Conservation (phyloP, 1,140 invertebrate species). For the Cephus cinctus region DNA sequence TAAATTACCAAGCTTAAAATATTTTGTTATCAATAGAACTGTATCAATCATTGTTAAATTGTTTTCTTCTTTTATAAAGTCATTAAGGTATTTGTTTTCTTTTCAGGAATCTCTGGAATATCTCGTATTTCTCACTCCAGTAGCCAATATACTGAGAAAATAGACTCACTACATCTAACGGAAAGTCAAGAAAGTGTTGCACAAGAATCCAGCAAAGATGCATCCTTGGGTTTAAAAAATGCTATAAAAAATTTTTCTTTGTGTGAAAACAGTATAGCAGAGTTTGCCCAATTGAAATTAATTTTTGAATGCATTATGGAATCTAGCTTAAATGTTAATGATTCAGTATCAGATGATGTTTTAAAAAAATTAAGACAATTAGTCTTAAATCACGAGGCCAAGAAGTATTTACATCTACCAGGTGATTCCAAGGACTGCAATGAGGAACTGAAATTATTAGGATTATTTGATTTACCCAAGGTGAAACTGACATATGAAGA, state of each 20-base stretch:
- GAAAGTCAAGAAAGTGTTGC: conserved; percentile 15
- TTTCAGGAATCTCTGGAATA: conserved; percentile 27
- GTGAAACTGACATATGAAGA: conserved; percentile 30
- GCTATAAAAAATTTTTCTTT: conserved; percentile 15
- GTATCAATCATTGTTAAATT: background rate
- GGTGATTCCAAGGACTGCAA: conserved; percentile 18
- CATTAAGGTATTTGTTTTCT: too few relatives aligned
- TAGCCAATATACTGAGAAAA: conserved; percentile 16
- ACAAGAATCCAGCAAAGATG: conserved; percentile 13
- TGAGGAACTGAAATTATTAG: conserved; percentile 29
- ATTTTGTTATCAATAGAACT: background rate
- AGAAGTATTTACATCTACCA: conserved; percentile 33
- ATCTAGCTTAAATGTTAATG: conserved; percentile 13
- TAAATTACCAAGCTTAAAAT: conserved; percentile 4
- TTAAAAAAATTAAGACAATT: conserved; percentile 23
- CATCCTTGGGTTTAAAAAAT: conserved; percentile 14
- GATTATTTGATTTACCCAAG: conserved; percentile 33
- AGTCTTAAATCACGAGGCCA: conserved; percentile 21
- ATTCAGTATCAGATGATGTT: conserved; percentile 12
- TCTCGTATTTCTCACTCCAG: conserved; percentile 28
- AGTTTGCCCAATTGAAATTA: conserved; percentile 26
- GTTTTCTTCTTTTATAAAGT: background rate
- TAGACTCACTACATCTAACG: conserved; percentile 21
- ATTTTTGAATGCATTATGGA: conserved; percentile 28
- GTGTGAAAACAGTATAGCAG: conserved; percentile 29